Base-by-base conservation (phyloP, 2,888 invertebrate genomes). In the Agonopterix subpropinquella region DNA sequence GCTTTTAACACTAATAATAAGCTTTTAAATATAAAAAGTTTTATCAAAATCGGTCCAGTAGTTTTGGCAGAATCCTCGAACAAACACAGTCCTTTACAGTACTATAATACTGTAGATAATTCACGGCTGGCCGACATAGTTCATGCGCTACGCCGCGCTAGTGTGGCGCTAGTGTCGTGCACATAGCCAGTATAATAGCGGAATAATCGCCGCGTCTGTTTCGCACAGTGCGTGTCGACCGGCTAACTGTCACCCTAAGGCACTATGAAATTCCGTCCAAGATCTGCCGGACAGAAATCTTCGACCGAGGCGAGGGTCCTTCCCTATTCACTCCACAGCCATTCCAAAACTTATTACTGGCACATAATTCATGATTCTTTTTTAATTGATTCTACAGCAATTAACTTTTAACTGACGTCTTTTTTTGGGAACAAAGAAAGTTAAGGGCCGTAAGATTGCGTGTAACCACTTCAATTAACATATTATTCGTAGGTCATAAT, bases 341-440 rank as follows among this genome's bases (percentile, higher is more conserved):
- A 62, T 64, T 56, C 59, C 54, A 47, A 58, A 59, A 64, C 61
- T 64, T 65, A 65, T 62, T 70, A 69, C 65, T 68, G 59, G 65
- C 64, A 68, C 67, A 72, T 77, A 74, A 77, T 70, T 75, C 76
- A 65, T 58, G 59, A 60, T 65, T 75, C 28, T 66, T 70, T 62
- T 74, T 75, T 58, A 64, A 79, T 77, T 74, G 73, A 76, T 74
- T 71, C 65, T 59, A 55, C 49, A 67, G 67, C 73, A 73, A 75
- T 75, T 74, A 73, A 73, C 67, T 76, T 64, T 43, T 41, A 42
- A 42, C 57, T 59, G 62, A 56, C 57, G 61, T 61, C 64, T 64
- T 66, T 47, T 47, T 49, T 45, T 13, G 15, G 48, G 51, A 44
- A 48, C 44, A 48, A 52, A 42, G 41, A 18, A 48, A 42, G 10